Percentiles rank a stretch among this genome's conserved stretches.
phyloP scores from a whole-genome alignment of 2,113 vertebrate species.

The Tetrax tetrax region DNA sequence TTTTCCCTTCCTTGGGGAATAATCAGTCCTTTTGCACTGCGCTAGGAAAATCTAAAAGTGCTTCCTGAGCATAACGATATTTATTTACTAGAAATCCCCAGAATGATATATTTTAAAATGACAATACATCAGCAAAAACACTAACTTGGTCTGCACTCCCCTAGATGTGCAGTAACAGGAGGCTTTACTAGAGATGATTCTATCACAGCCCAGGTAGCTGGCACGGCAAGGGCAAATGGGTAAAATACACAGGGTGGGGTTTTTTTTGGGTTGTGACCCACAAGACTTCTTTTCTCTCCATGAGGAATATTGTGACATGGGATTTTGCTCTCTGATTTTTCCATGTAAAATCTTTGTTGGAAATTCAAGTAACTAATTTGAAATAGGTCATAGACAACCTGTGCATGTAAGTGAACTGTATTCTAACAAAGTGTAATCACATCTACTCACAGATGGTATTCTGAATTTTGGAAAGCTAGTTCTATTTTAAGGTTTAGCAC shows the following conservation, averaged over 20 bases:
- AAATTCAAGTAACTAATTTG: background rate
- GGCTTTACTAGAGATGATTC: background rate
- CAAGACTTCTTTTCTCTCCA: background rate
- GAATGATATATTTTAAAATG: background rate
- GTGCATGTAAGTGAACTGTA: background rate
- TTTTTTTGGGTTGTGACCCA: background rate
- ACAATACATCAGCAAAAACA: background rate
- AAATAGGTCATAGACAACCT: background rate
- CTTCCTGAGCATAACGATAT: background rate
- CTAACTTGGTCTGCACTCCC: background rate
- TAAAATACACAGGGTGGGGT: background rate
- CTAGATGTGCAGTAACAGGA: background rate
- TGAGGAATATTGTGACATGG: background rate
- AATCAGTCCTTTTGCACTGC: background rate
- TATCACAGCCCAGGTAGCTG: background rate
- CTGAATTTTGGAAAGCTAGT: background rate
- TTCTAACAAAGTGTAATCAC: background rate
- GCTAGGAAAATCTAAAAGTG: background rate
- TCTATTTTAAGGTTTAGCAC: constrained; percentile 30
- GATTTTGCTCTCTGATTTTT: background rate
- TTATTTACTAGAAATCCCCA: background rate
- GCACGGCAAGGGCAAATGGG: background rate
- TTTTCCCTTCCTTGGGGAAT: background rate
- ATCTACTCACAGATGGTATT: background rate
- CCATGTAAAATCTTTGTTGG: background rate